Evolutionary conservation across 1,140 invertebrate species (phyloP), one percentile per base, ranked within the genome.

Genomic region (Drosophila tsacasi): DNA sequence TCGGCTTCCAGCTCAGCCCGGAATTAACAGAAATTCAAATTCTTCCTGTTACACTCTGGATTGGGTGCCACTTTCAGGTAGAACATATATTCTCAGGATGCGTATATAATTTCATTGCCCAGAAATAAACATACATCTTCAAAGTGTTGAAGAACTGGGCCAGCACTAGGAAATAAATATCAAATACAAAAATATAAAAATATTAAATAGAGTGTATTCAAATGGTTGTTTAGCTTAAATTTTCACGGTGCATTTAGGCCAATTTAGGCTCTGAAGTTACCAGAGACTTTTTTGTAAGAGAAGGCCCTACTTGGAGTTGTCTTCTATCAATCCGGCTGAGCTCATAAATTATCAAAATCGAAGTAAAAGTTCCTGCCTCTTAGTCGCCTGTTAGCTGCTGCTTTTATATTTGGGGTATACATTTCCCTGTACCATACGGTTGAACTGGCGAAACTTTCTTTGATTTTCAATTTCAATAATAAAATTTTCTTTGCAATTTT

Each of bases 401-500:
- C 37, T 57, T 35, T 76, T 12, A n/a, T 50, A 13, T 67, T 49
- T 23, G 62, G 23, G 44, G 32, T 76, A 40, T 44, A 32, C 55
- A 37, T 61, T 72, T 44, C 44, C 37, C 7, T n/a, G 17, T 12
- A 27, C 13, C 8, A 21, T 7, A 10, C 7, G 46, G 32, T 9
- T n/a, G 49, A 52, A 39, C 25, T 46, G 35, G 59, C 44, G 21
- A 42, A 76, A 71, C 27, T 74, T 82, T 87, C 74, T 79, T 80
- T 74, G 68, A 85, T 90, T 89, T 89, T 74, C 85, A 90, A 90
- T 89, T 90, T 81, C 85, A 85, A 89, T 89, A 89, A 87, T 85
- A 79, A 75, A 85, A 89, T 90, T 90, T 78, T 65, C 75, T 79
- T 81, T 79, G 65, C 85, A 89, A 87, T 89, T 89, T 89, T 85